Evolutionary conservation across 1,140 invertebrate species (phyloP).

Genomic region (Drosophila kohkoa): DNA sequence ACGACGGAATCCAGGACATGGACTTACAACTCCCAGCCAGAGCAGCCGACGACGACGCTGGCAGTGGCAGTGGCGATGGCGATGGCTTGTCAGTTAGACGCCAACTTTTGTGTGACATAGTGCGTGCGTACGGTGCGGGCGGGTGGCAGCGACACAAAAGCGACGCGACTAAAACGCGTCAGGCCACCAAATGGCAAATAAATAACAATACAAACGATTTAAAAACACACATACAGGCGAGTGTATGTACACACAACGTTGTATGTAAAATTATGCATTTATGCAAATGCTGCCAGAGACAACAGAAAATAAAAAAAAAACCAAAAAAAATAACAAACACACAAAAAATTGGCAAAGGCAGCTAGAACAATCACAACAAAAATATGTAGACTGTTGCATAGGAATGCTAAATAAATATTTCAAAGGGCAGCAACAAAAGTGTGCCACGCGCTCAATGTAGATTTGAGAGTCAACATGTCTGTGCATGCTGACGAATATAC

Average conservation of each 20-base stretch:
- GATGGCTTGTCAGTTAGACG: slow-evolving; percentile 65
- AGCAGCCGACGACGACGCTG: slow-evolving; percentile 25
- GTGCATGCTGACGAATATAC: background rate
- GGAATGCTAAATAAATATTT: slow-evolving; percentile 62
- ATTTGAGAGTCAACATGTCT: slow-evolving; percentile 47
- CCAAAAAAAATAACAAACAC: too few relatives aligned
- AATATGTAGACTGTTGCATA: slow-evolving; percentile 15
- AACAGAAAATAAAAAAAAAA: slow-evolving; percentile 13
- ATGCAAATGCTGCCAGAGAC: slow-evolving; percentile 59
- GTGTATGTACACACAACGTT: slow-evolving; percentile 3
- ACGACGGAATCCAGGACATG: slow-evolving; percentile 52
- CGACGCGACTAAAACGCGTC: slow-evolving; percentile 27
- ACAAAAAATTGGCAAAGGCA: slow-evolving; percentile 21
- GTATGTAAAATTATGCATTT: slow-evolving; percentile 57
- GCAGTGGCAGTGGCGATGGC: slow-evolving; percentile 17
- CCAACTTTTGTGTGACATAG: slow-evolving; percentile 65
- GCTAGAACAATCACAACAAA: slow-evolving; percentile 16
- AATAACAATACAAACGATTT: slow-evolving; percentile 30
- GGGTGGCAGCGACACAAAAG: slow-evolving; percentile 21
- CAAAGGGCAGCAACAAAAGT: slow-evolving; percentile 38
- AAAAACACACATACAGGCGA: slow-evolving; percentile 5
- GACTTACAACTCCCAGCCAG: slow-evolving; percentile 34
- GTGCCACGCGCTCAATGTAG: slow-evolving; percentile 46
- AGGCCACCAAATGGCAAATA: slow-evolving; percentile 36
- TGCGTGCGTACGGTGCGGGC: slow-evolving; percentile 48